Conservation (phyloP, 1,140 invertebrate species). For the Drosophila takahashii region DNA sequence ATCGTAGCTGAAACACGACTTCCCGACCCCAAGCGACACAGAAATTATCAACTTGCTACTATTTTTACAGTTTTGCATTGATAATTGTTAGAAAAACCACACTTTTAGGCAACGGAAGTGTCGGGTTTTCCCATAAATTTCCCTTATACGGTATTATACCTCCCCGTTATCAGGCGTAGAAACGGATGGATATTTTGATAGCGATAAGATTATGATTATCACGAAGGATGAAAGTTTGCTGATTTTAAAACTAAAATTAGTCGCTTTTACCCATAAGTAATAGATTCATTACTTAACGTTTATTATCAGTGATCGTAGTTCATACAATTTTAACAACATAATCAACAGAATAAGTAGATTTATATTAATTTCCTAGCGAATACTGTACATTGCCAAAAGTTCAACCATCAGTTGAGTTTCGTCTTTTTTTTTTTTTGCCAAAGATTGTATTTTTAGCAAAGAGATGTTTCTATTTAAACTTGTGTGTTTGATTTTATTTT, state of each 20-base stretch:
- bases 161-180: slow-evolving; percentile 5
- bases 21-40: background rate
- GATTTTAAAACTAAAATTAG: background rate
- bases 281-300: background rate
- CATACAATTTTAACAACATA: background rate
- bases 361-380: background rate
- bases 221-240: background rate
- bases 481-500: slow-evolving; percentile 46
- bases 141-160: background rate
- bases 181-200: slow-evolving; percentile 19
- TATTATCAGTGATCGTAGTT: background rate
- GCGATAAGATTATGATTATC: slow-evolving; percentile 18
- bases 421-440: slow-evolving; percentile 8
- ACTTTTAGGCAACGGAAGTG: background rate
- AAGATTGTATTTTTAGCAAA: slow-evolving; percentile 55
- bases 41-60: background rate
- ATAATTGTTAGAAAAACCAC: background rate
- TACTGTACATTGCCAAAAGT: slow-evolving; percentile 16
- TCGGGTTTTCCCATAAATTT: background rate
- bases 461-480: slow-evolving; percentile 57
- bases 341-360: background rate
- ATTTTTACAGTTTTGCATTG: background rate
- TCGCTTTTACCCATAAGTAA: background rate
- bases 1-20: background rate
- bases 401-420: slow-evolving; percentile 27